phyloP scores from a whole-genome alignment of 1,140 invertebrate genomes.

The Aradophagus sp. region DNA sequence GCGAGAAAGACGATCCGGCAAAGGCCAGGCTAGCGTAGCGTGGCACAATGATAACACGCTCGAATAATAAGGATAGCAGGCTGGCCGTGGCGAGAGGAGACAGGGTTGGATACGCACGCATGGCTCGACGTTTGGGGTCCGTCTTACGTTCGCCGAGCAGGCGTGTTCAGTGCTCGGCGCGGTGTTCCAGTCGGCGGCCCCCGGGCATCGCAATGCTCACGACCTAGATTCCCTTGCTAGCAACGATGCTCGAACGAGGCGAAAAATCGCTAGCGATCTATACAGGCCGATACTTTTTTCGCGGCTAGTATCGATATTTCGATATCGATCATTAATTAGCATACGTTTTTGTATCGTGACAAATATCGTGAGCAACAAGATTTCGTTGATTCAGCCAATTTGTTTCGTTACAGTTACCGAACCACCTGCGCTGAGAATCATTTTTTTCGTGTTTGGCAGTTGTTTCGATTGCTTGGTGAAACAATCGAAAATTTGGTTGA shows the following conservation, averaged over 20 bases:
- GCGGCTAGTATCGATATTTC: no score
- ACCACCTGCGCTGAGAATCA: no score
- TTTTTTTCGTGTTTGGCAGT: no score
- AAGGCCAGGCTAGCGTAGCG: slow-evolving; percentile 61
- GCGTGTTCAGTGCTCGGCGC: slow-evolving; percentile 27
- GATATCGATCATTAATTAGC: no score
- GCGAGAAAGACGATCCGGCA: slow-evolving; percentile 54
- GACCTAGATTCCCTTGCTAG: slow-evolving; percentile 52
- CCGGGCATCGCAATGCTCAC: slow-evolving; percentile 57
- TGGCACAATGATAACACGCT: slow-evolving; percentile 73
- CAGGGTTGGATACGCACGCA: slow-evolving; percentile 76
- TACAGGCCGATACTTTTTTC: background rate
- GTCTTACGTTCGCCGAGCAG: slow-evolving; percentile 70
- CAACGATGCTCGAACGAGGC: slow-evolving; percentile 6
- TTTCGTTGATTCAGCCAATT: no score
- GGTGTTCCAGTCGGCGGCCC: slow-evolving; percentile 58
- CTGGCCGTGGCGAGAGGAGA: slow-evolving; percentile 66
- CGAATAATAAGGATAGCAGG: slow-evolving; percentile 73
- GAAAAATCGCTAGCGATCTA: no score
- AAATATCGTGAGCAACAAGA: no score
- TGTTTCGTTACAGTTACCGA: no score
- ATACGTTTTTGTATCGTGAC: no score
- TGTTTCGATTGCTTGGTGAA: no score
- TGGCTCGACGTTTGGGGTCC: slow-evolving; percentile 71
- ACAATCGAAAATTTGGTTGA: no score